A percentile compares a stretch with the other conserved stretches of the same genome.
Evolutionary conservation across 2,113 vertebrate genomes (phyloP).

Genomic region (Myotis davidii): DNA sequence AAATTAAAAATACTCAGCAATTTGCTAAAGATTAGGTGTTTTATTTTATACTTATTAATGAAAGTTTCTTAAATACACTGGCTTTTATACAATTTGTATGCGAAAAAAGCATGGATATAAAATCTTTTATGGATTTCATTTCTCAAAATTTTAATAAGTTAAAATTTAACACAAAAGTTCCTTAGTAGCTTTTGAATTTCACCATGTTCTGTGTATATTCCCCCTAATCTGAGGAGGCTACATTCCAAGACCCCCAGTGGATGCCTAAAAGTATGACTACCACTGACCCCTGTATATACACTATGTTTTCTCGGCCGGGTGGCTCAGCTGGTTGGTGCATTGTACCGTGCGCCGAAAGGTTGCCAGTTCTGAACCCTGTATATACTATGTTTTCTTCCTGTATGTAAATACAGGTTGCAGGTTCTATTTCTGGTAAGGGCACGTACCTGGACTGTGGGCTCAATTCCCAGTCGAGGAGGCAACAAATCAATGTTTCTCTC

Average conservation of each 20-base stretch:
- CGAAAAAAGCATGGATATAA: background rate
- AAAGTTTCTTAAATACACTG: background rate
- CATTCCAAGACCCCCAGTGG: background rate
- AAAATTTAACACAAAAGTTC: background rate
- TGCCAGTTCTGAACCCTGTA: background rate
- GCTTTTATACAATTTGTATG: background rate
- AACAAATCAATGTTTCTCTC: background rate
- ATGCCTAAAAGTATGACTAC: background rate
- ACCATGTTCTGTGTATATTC: background rate
- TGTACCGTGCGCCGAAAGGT: no score
- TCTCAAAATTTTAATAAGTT: background rate
- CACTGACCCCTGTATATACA: background rate
- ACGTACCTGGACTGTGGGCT: background rate
- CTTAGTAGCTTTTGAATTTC: background rate
- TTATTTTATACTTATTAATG: background rate
- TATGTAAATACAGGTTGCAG: background rate
- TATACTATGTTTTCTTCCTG: background rate
- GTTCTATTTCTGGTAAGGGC: background rate
- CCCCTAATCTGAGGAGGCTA: background rate
- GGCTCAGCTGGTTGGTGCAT: no score
- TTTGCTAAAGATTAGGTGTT: background rate
- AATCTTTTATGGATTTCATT: background rate
- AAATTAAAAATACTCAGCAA: background rate
- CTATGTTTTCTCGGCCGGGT: background rate
- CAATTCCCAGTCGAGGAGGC: background rate